Evolutionary conservation across 1,140 invertebrate species (phyloP), one percentile per base, ranked within the genome.

Genomic region (Drosophila erecta): DNA sequence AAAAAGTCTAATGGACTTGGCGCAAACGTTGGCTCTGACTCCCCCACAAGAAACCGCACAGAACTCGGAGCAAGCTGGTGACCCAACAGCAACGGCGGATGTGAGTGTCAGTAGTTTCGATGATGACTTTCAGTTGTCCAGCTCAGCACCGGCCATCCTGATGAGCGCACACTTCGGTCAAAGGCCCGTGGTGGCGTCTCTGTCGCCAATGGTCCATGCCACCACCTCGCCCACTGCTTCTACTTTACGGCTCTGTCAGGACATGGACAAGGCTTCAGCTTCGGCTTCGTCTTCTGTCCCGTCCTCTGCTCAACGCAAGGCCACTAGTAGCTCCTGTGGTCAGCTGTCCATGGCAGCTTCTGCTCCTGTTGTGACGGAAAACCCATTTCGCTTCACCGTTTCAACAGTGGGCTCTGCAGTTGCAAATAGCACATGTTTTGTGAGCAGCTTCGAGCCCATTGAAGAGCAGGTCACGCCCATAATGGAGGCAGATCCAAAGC

Each of bases 171-270:
- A 73, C n/a, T 90, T 91, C 41, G 59, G 50, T 7, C 77, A 66
- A 15, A 49, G 47, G 3, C 20, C 61, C 17, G 11, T 33, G 22
- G 27, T 10, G 22, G 55, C 35, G 4, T 5, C 44, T 7, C 35
- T 65, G 2, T 51, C 64, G 11, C 24, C 66, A 2, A 41, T 83
- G 50, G n/a, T 38, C 15, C 57, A 71, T 53, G 27, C 35, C 24
- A 84, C 66, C 41, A 87, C 78, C 44, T 90, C 81, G 1, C 90
- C 90, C 7, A 91, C 90, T 0, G 86, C 90, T 2, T 91, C 90
- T 0, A 91, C 90, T 6, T 41, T 91, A 38, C 62, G 64, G 11
- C 71, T 91, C 10, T 91, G 90, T 56, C 76, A 81, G 44, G 80
- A 84, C 15, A 74, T 81, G 55, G 79, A 87, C 40, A 75, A 79